A percentile compares a stretch with the other conserved stretches of the same genome.
Conservation (phyloP, 2,113 vertebrate genomes). For the Nibea coibor region DNA sequence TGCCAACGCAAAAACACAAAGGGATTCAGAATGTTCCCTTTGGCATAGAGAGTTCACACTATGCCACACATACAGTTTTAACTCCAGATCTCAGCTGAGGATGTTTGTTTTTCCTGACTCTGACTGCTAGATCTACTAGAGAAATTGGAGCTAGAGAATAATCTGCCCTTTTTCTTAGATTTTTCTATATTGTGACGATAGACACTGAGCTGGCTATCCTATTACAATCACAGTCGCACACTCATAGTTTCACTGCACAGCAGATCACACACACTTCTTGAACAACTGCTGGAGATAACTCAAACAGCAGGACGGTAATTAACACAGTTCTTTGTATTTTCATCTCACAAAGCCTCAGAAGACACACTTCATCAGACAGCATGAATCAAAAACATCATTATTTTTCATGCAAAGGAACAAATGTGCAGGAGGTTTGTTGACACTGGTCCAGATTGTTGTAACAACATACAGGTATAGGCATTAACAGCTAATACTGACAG, state of each 20-base stretch:
- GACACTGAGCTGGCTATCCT: neutral
- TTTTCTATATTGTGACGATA: neutral
- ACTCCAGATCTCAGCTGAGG: neutral
- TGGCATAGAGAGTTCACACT: constrained; percentile 9
- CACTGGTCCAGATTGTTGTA: constrained; percentile 1
- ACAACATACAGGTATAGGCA: neutral
- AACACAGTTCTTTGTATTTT: constrained; percentile 46
- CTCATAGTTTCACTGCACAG: neutral
- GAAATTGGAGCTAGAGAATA: too few relatives aligned
- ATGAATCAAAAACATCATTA: constrained; percentile 28
- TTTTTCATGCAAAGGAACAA: neutral
- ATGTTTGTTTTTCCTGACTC: neutral
- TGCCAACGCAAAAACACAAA: neutral
- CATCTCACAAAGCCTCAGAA: constrained; percentile 23
- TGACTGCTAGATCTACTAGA: neutral
- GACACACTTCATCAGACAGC: neutral
- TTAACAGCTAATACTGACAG: constrained; percentile 17
- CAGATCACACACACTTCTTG: constrained; percentile 33
- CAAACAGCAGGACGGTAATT: constrained; percentile 51
- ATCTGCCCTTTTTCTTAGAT: too few relatives aligned
- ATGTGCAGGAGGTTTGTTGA: constrained; percentile 1
- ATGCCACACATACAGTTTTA: neutral
- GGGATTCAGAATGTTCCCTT: constrained; percentile 11
- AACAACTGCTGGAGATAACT: constrained; percentile 17
- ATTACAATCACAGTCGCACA: neutral